These are phyloP conservation scores for Arion vulgaris DNA, from an alignment of 1,140 invertebrate species.

Conservation along the genomic window DNA sequence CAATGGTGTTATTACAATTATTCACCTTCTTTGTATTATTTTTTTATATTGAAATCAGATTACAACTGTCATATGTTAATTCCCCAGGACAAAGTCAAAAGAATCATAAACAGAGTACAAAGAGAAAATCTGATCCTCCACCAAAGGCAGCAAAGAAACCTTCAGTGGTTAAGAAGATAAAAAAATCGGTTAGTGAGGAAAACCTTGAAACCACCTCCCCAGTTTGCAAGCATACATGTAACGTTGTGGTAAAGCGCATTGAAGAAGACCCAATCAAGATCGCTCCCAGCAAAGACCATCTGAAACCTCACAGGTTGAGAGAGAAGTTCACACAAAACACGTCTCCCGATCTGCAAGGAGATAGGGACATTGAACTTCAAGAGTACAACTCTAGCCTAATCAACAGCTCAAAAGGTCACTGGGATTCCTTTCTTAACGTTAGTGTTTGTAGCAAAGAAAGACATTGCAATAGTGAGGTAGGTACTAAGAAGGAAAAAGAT, in stretches of 20 bases:
- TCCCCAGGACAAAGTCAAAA: constrained; percentile 9
- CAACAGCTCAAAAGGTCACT: background rate
- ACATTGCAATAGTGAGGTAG: background rate
- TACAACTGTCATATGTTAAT: no score
- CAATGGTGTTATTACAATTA: no score
- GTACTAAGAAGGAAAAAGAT: background rate
- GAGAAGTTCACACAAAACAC: constrained; percentile 20
- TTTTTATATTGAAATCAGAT: no score
- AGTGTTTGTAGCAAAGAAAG: background rate
- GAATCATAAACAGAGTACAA: constrained; percentile 14
- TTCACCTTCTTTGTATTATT: no score
- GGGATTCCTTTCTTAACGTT: background rate
- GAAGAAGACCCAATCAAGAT: constrained; percentile 15
- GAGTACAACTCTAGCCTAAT: background rate
- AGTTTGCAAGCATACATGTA: constrained; percentile 37
- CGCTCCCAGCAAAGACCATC: background rate
- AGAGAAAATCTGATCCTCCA: constrained; percentile 21
- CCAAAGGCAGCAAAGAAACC: constrained; percentile 18
- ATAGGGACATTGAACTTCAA: background rate
- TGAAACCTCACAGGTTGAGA: background rate
- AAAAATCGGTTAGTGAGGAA: constrained; percentile 24
- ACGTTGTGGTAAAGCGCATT: constrained; percentile 35
- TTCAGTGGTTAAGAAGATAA: background rate
- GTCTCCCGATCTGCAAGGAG: background rate
- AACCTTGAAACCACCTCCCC: constrained; percentile 5